Evolutionary conservation across 2,113 vertebrate genomes (phyloP), one percentile per base, ranked within the genome.

Genomic region (Chionomys nivalis): DNA sequence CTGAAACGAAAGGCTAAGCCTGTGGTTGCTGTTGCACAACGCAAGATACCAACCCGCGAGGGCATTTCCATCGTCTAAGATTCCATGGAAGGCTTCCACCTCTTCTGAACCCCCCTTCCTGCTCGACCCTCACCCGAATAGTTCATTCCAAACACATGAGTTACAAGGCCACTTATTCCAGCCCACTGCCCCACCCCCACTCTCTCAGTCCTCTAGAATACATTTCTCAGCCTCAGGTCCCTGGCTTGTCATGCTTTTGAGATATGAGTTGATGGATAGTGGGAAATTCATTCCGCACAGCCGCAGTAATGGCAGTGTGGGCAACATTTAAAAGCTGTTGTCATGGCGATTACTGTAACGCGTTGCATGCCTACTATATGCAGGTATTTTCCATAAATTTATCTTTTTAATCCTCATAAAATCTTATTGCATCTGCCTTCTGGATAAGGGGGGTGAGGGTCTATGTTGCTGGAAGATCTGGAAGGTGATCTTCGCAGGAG

Each of bases 201-300:
- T 4, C 21, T n/a, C 77, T 47, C 55, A 2, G 77, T 21, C 33
- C 24, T 58, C 76, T 49, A 39, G 93, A 83, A 16, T n/a, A 12
- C 33, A 24, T 77, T 63, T 82, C 72, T 72, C 42, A 73, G 73
- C 72, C 85, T 77, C 61, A 61, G 81, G 75, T 49, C 78, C 33
- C 31, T 49, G 79, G 87, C 92, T 93, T 92, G 7, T 66, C 92
- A 78, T 19, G 61, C 82, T 93, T 81, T 82, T 23, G 14, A 78
- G 87, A 73, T 72, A 19, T 0, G 77, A 86, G 65, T 49, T 78
- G 52, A 78, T 81, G 89, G 83, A 61, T n/a, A 58, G 14, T 52
- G 72, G 39, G 26, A 78, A 78, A 58, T 78, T 55, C 7, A 0
- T 86, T 87, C 78, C 68, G 12, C 79, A 63, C 76, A 75, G 65